phyloP scores from a whole-genome alignment of 2,888 invertebrate genomes.

The Synanthedon formicaeformis region DNA sequence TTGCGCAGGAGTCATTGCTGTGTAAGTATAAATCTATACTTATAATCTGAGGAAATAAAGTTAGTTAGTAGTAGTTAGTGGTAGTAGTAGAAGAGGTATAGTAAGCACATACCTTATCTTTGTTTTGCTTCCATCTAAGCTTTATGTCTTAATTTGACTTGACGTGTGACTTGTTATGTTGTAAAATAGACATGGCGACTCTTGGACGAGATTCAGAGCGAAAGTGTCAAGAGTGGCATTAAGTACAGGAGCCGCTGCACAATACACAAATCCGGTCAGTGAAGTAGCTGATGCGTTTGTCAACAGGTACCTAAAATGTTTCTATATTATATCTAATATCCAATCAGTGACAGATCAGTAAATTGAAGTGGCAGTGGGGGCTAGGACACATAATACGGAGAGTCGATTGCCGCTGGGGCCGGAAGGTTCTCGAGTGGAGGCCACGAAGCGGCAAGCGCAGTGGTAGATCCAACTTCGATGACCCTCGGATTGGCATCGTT shows the following conservation, averaged over 20 bases:
- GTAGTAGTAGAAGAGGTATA: too few relatives aligned
- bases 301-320: conserved; percentile 54
- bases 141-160: too few relatives aligned
- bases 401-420: not conserved
- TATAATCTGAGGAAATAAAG: too few relatives aligned
- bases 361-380: too few relatives aligned
- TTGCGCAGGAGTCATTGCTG: conserved; percentile 78
- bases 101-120: too few relatives aligned
- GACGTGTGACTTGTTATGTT: too few relatives aligned
- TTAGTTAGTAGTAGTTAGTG: too few relatives aligned
- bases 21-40: conserved; percentile 62
- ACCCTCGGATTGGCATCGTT: too few relatives aligned
- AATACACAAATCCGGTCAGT: conserved; percentile 77
- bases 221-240: conserved; percentile 84
- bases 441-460: too few relatives aligned
- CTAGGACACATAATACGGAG: too few relatives aligned
- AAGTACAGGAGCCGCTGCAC: conserved; percentile 78
- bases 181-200: conserved; percentile 78
- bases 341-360: not conserved
- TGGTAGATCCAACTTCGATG: too few relatives aligned
- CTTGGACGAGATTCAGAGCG: conserved; percentile 82
- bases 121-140: too few relatives aligned
- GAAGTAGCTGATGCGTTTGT: conserved; percentile 79
- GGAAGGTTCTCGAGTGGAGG: not conserved
- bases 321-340: not conserved